These are phyloP conservation scores for Rhadina sibilatrix DNA, from an alignment of 2,113 vertebrate species.

Conservation along the genomic window DNA sequence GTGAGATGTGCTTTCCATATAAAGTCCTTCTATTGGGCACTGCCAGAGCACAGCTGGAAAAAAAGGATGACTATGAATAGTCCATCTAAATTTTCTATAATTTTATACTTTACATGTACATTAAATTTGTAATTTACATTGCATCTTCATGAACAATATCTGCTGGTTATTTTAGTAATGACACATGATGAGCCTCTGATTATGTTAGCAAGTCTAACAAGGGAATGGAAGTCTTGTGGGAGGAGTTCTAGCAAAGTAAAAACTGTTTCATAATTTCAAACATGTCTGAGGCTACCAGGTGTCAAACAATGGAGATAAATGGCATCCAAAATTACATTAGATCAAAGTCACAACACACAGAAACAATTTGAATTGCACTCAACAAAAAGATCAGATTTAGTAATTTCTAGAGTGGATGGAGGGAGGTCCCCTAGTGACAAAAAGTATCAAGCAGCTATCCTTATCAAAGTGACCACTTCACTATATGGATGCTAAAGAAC, in stretches of 20 bases:
- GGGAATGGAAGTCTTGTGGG: neutral
- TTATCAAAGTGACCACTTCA: neutral
- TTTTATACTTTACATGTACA: neutral
- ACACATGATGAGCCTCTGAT: neutral
- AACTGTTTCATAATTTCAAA: neutral
- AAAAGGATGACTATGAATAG: neutral
- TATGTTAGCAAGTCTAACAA: neutral
- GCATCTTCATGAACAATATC: neutral
- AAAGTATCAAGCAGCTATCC: neutral
- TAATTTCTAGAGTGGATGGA: neutral
- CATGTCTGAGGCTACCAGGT: neutral
- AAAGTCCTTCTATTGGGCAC: neutral
- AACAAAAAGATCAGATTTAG: neutral
- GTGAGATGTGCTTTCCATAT: neutral
- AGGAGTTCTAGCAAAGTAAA: neutral
- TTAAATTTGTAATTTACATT: neutral
- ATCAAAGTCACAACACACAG: neutral
- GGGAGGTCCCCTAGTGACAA: neutral
- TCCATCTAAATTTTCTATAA: neutral
- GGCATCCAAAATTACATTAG: neutral
- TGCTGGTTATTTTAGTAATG: neutral
- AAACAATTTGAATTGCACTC: neutral
- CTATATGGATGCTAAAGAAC: neutral
- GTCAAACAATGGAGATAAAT: neutral
- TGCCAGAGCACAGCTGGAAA: neutral